Percentiles rank a stretch among this genome's conserved stretches.
Evolutionary conservation across 2,797 vertebrate species (phyloP).

Genomic region (Rhincodon typus): DNA sequence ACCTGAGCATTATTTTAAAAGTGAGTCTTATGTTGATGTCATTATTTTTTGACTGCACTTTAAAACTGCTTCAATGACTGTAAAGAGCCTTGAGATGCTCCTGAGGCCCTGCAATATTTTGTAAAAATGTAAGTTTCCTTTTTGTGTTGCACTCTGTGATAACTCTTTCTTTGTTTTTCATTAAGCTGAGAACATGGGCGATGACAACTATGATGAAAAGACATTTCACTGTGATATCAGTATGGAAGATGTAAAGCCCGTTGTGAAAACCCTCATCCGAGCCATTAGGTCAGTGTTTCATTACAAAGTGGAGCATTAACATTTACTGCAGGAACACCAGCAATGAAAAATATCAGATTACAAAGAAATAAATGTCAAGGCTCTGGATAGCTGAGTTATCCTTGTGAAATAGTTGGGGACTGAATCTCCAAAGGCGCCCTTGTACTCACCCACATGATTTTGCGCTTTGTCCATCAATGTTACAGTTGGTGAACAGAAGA

Average conservation of each 20-base stretch:
- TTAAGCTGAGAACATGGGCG: constrained; percentile 67
- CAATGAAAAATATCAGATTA: background rate
- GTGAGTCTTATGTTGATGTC: background rate
- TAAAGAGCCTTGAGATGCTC: background rate
- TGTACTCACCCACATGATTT: background rate
- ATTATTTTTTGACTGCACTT: background rate
- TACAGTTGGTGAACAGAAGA: background rate
- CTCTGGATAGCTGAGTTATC: no score
- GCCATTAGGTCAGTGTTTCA: constrained; percentile 74
- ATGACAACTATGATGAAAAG: constrained; percentile 82
- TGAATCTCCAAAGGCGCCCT: background rate
- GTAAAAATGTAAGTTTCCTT: background rate
- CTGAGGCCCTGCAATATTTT: background rate
- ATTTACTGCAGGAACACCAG: background rate
- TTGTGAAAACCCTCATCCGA: constrained; percentile 86
- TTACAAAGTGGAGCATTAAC: no score
- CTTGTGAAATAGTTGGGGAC: background rate
- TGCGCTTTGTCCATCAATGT: background rate
- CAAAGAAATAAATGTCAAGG: background rate
- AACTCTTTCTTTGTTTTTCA: constrained; percentile 15
- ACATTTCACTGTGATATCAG: constrained; percentile 77
- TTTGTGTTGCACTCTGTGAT: background rate
- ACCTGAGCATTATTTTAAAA: background rate
- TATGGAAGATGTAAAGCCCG: constrained; percentile 90
- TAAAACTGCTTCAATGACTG: background rate